Evolutionary conservation across 2,797 vertebrate genomes (phyloP).

Genomic region (Neoniphon sammara): DNA sequence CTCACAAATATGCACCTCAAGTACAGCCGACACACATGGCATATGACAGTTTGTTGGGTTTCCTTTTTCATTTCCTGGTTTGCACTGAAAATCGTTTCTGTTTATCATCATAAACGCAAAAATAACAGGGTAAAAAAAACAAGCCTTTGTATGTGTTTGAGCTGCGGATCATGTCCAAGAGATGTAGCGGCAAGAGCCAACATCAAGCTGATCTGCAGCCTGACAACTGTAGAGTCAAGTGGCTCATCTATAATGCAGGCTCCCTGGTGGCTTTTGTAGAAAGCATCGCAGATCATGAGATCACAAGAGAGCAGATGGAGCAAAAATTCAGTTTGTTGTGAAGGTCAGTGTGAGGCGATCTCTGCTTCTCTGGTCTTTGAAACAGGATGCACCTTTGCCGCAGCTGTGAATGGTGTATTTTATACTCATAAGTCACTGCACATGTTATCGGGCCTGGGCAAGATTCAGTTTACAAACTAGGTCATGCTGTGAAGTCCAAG

Average conservation of each 20-base stretch:
- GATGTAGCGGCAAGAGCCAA: constrained; percentile 27
- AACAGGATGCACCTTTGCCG: constrained; percentile 9
- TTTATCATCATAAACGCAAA: not conserved
- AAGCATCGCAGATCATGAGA: constrained; percentile 41
- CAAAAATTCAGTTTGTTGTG: constrained; percentile 9
- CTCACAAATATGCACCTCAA: not conserved
- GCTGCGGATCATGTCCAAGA: constrained; percentile 35
- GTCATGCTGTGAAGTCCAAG: constrained; percentile 48
- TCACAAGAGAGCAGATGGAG: constrained; percentile 19
- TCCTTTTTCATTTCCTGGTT: not conserved
- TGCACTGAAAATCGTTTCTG: not conserved
- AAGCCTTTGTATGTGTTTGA: constrained; percentile 13
- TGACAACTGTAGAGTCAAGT: constrained; percentile 74
- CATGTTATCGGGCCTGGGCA: constrained; percentile 34
- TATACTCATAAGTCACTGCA: constrained; percentile 31
- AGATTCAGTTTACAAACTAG: constrained; percentile 64
- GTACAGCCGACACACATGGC: too few relatives aligned
- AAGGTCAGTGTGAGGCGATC: constrained; percentile 8
- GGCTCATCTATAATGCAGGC: constrained; percentile 78
- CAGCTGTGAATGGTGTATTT: constrained; percentile 33
- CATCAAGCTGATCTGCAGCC: constrained; percentile 49
- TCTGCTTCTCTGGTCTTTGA: not conserved
- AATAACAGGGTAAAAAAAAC: not conserved
- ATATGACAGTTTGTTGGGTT: too few relatives aligned
- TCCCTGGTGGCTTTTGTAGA: constrained; percentile 64